phyloP scores from a whole-genome alignment of 1,140 invertebrate genomes.

The Lasioglossum albipes region DNA sequence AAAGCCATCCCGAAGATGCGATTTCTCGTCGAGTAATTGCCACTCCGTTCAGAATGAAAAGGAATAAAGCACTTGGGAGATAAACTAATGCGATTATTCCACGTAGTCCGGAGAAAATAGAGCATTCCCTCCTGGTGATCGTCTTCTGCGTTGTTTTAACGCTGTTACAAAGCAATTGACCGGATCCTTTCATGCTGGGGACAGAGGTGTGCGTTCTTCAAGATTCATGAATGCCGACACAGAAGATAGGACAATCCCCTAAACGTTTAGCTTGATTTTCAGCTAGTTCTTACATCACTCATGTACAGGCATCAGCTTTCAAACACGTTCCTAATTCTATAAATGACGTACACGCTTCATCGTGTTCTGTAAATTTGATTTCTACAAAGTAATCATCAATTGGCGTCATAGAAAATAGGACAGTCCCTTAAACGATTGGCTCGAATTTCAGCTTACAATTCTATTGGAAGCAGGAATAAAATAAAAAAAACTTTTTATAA shows the following conservation, averaged over 20 bases:
- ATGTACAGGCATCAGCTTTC: too few relatives aligned
- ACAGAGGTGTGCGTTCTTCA: neutral
- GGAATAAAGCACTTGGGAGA: constrained; percentile 35
- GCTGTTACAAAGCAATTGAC: constrained; percentile 15
- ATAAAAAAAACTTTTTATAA: too few relatives aligned
- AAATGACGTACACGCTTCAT: too few relatives aligned
- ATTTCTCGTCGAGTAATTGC: constrained; percentile 37
- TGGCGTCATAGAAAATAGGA: too few relatives aligned
- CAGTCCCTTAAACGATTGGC: too few relatives aligned
- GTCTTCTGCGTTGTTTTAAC: neutral
- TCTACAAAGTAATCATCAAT: too few relatives aligned
- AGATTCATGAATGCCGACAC: neutral
- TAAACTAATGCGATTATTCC: constrained; percentile 37
- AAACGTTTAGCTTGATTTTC: too few relatives aligned
- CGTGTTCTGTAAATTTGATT: too few relatives aligned
- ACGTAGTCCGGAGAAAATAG: constrained; percentile 4
- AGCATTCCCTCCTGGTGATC: neutral
- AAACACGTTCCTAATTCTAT: too few relatives aligned
- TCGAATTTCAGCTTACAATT: too few relatives aligned
- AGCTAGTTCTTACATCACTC: too few relatives aligned
- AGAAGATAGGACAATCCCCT: neutral
- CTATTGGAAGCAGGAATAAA: too few relatives aligned
- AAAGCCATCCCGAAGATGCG: constrained; percentile 32
- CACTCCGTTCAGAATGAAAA: constrained; percentile 30
- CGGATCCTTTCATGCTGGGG: neutral